Evolutionary conservation across 1,140 invertebrate species (phyloP).

Genomic region (Drosophila kohkoa): DNA sequence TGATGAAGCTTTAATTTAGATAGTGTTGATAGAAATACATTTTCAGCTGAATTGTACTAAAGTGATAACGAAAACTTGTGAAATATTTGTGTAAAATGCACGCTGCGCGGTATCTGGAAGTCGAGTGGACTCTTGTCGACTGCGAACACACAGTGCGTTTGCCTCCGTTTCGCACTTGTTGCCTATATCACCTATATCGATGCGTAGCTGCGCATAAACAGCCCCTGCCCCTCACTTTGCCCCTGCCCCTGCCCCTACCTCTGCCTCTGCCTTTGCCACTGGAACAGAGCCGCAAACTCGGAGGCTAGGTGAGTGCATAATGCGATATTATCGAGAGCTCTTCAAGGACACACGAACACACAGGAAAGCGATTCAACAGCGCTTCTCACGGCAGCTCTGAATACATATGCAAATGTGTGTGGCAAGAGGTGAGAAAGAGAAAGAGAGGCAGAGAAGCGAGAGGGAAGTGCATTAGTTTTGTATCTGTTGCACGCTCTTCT

Average conservation of each 20-base stretch:
- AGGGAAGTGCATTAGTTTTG: conserved; percentile 39
- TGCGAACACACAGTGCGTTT: background rate
- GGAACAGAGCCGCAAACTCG: background rate
- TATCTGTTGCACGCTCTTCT: conserved; percentile 33
- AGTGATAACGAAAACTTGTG: no score
- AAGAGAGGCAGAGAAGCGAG: background rate
- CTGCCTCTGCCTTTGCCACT: background rate
- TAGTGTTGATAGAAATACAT: no score
- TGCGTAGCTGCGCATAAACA: conserved; percentile 57
- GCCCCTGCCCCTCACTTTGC: conserved; percentile 5
- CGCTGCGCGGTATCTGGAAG: conserved; percentile 23
- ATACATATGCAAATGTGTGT: no score
- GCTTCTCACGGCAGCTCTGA: conserved; percentile 31
- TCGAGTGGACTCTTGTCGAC: background rate
- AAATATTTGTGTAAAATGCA: background rate
- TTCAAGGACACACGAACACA: conserved; percentile 43
- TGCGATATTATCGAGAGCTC: conserved; percentile 51
- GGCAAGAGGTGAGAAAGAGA: background rate
- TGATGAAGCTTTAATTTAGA: no score
- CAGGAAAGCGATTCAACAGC: no score
- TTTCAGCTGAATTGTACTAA: no score
- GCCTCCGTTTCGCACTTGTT: conserved; percentile 58
- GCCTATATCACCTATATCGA: conserved; percentile 48
- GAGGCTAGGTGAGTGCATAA: conserved; percentile 34
- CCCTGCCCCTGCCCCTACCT: background rate